These are phyloP conservation scores for Liolophura sinensis DNA, from an alignment of 1,140 invertebrate species.

Conservation along the genomic window DNA sequence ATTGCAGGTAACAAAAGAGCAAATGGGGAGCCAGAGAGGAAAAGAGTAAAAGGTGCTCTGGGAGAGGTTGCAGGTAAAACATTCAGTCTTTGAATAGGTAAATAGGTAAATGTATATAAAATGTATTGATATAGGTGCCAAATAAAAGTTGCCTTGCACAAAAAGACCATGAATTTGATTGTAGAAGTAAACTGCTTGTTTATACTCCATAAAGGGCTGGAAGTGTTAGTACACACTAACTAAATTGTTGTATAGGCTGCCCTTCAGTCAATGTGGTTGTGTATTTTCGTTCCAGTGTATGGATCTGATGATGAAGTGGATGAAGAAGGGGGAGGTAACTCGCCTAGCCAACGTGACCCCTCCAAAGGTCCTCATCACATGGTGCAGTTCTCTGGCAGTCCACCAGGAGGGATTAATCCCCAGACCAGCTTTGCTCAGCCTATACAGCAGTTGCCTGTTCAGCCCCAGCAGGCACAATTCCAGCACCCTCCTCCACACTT, in stretches of 20 bases:
- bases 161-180: too few species aligned
- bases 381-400: constrained; percentile 25
- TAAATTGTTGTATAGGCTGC: background rate
- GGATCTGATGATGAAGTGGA: constrained; percentile 31
- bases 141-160: background rate
- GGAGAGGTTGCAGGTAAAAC: constrained; percentile 15
- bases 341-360: constrained; percentile 19
- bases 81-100: background rate
- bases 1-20: background rate
- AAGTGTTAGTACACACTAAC: background rate
- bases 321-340: constrained; percentile 18
- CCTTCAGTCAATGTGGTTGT: background rate
- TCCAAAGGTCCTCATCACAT: constrained; percentile 31
- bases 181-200: too few species aligned
- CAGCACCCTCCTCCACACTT: constrained; percentile 14
- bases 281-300: constrained; percentile 15
- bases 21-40: constrained; percentile 14
- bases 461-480: constrained; percentile 10
- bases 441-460: background rate
- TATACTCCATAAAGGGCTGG: background rate
- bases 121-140: background rate
- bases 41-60: constrained; percentile 25
- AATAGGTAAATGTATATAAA: background rate
- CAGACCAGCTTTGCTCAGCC: constrained; percentile 1
- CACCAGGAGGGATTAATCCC: constrained; percentile 1